Evolutionary conservation across 2,888 invertebrate genomes (phyloP), one percentile per base, ranked within the genome.

Genomic region (Scelioninae gen. 1): DNA sequence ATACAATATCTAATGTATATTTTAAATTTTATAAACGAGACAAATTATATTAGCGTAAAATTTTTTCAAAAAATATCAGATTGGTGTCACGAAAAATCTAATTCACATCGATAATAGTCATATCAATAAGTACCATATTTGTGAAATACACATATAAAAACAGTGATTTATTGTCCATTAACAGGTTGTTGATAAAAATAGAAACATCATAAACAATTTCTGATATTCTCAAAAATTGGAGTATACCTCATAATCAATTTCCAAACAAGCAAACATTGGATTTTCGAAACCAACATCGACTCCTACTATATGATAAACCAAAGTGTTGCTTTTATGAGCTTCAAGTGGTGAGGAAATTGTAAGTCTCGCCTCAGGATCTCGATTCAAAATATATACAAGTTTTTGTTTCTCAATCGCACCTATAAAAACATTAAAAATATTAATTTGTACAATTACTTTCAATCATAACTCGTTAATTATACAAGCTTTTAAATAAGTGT

Each of bases 281-380:
- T 99, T 99, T 91, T 99, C 99, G 94, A 98, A 99, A 11, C 98
- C 99, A 31, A 99, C 99, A 94, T 99, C 99, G 0, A 99, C 98
- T 11, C 99, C 99, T 0, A 99, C 98, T 94, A 98, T 98, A 92
- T 99, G 98, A 92, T 99, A 99, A 0, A 99, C 98, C 13, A 99
- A 93, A 0, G 99, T 99, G 92, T 98, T 99, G n/a, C 98, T 98
- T 93, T 99, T 99, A 92, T 99, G 99, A 0, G 99, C 99, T 93
- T 99, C 99, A 16, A 99, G 93, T 0, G 99, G 99, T 0, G 99
- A 99, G 0, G 99, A 99, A 88, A 99, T 99, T 0, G 99, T 99
- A 69, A 99, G 93, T 79, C 98, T 95, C 0, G 99, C 99, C 92
- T 99, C 98, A 0, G 98, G 96, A 94, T 99, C 99, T 93, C 99